Percentiles rank a stretch among this genome's conserved stretches.
phyloP scores from a whole-genome alignment of 2,797 vertebrate species.

The Hylomyscus alleni region DNA sequence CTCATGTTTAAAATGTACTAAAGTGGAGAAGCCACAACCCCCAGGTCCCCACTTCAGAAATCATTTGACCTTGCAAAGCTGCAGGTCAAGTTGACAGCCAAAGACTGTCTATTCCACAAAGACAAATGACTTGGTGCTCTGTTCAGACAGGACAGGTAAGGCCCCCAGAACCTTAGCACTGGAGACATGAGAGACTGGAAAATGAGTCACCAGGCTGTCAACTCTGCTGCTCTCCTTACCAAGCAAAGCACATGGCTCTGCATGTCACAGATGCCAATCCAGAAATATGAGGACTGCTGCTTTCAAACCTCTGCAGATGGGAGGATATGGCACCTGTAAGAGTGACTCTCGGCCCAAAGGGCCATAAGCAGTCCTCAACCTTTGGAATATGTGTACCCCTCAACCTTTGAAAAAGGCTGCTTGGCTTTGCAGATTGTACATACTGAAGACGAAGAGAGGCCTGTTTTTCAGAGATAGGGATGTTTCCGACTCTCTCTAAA shows the following conservation, averaged over 20 bases:
- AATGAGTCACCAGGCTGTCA: slow-evolving; percentile 28
- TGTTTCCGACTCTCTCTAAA: background rate
- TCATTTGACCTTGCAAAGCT: slow-evolving; percentile 6
- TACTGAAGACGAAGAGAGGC: background rate
- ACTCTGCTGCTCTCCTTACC: background rate
- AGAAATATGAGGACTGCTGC: background rate
- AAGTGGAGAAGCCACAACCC: background rate
- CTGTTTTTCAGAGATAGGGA: background rate
- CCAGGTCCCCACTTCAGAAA: background rate
- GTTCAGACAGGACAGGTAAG: slow-evolving; percentile 18
- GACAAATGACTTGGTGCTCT: background rate
- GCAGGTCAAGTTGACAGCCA: background rate
- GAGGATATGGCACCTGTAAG: no score
- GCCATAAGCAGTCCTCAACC: background rate
- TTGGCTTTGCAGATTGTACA: background rate
- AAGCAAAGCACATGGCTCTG: slow-evolving; percentile 35
- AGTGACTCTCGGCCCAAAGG: background rate
- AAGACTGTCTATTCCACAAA: slow-evolving; percentile 9
- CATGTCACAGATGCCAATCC: background rate
- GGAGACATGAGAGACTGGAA: slow-evolving; percentile 50
- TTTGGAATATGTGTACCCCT: background rate
- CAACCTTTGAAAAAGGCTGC: background rate
- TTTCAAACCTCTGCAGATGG: slow-evolving; percentile 14
- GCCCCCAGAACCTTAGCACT: background rate
- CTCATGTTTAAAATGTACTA: background rate